phyloP scores from a whole-genome alignment of 2,797 vertebrate species.

The Danio albolineatus region DNA sequence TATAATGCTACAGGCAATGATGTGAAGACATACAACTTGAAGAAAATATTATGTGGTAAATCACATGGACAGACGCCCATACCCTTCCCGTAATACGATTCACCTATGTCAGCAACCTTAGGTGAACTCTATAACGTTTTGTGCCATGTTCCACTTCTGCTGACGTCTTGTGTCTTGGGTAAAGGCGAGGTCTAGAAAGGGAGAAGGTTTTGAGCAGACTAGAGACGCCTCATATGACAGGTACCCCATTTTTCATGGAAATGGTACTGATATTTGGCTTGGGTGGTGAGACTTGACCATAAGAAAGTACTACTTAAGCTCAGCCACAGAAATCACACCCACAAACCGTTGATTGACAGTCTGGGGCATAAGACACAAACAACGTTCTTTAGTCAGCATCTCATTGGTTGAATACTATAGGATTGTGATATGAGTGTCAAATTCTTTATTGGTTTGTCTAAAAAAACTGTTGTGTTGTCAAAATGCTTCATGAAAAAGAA shows the following conservation, averaged over 20 bases:
- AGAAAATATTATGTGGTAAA: constrained; percentile 28
- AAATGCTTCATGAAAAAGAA: too few relatives aligned
- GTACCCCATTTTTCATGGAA: constrained; percentile 4
- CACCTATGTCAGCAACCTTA: constrained; percentile 48
- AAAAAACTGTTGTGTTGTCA: too few relatives aligned
- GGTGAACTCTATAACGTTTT: constrained; percentile 52
- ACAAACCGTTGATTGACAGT: too few relatives aligned
- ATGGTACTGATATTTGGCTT: not conserved
- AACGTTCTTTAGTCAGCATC: too few relatives aligned
- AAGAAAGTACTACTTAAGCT: not conserved
- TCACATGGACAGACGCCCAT: constrained; percentile 42
- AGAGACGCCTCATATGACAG: constrained; percentile 19
- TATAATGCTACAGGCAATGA: constrained; percentile 42
- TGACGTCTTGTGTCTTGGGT: constrained; percentile 47
- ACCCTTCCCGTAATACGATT: constrained; percentile 51
- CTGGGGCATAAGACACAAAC: too few relatives aligned
- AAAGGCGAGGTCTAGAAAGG: constrained; percentile 40
- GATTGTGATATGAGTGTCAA: too few relatives aligned
- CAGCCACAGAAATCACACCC: too few relatives aligned
- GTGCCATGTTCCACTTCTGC: constrained; percentile 48
- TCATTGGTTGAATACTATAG: too few relatives aligned
- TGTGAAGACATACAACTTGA: constrained; percentile 31
- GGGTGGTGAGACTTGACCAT: not conserved
- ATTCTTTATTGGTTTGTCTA: too few relatives aligned
- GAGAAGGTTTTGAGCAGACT: constrained; percentile 43